Evolutionary conservation across 2,113 vertebrate species (phyloP).

Genomic region (Oryzias melastigma): DNA sequence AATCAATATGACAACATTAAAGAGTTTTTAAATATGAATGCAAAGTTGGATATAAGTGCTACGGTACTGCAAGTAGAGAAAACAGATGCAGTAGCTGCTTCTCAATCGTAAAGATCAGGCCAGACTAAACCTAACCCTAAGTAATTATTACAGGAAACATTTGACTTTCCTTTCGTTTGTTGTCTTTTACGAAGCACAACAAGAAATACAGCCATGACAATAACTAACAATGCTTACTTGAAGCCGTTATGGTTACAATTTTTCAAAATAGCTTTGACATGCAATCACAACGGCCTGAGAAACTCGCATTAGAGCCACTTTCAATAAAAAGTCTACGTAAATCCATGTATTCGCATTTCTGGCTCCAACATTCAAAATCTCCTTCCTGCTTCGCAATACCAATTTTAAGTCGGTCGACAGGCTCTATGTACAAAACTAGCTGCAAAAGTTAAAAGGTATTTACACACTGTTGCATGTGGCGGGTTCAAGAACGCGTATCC

Average conservation of each 20-base stretch:
- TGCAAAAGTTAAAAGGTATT: no score
- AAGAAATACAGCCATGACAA: slow-evolving; percentile 28
- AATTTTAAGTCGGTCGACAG: no score
- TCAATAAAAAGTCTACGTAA: no score
- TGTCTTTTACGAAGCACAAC: slow-evolving; percentile 7
- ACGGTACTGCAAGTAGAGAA: neutral
- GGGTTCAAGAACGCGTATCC: no score
- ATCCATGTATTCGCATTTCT: no score
- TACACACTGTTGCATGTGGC: no score
- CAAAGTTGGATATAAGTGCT: neutral
- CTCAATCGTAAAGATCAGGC: slow-evolving; percentile 4
- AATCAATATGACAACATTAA: slow-evolving; percentile 10
- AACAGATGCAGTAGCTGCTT: neutral
- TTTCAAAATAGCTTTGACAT: slow-evolving; percentile 26
- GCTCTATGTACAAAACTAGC: no score
- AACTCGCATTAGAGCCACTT: no score
- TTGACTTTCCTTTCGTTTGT: slow-evolving; percentile 26
- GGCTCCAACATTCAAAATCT: no score
- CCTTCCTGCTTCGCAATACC: no score
- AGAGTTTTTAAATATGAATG: slow-evolving; percentile 3
- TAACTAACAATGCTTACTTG: slow-evolving; percentile 3
- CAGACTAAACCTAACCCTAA: slow-evolving; percentile 10
- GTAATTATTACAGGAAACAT: slow-evolving; percentile 19
- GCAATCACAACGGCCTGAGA: no score
- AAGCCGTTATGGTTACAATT: slow-evolving; percentile 7